These are phyloP conservation scores for Harmothoe impar DNA, from an alignment of 2,888 invertebrate species.

Conservation along the genomic window DNA sequence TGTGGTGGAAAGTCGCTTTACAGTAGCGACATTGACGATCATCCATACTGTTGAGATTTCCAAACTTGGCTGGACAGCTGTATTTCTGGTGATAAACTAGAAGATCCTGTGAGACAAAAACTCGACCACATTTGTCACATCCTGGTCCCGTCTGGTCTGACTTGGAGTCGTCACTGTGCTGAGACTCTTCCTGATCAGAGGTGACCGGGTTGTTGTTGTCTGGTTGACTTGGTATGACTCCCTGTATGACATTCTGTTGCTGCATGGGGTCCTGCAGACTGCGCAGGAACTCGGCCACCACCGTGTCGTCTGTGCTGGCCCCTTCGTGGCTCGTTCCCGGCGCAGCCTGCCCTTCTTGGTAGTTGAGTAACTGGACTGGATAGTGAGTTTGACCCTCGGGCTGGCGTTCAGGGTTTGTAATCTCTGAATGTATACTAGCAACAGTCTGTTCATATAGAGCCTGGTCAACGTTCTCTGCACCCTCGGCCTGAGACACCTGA, in stretches of 20 bases:
- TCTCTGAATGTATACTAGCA: slow-evolving; percentile 53
- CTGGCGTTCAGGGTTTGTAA: slow-evolving; percentile 37
- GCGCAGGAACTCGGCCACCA: slow-evolving; percentile 52
- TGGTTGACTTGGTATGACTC: neutral
- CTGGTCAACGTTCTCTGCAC: neutral
- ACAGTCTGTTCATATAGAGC: slow-evolving; percentile 59
- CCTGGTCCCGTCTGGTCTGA: slow-evolving; percentile 57
- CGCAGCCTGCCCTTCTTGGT: slow-evolving; percentile 37
- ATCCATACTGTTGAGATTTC: slow-evolving; percentile 61
- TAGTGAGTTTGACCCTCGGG: slow-evolving; percentile 7
- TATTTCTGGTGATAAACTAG: slow-evolving; percentile 64
- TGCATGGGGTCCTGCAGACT: slow-evolving; percentile 55
- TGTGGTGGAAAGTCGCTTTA: slow-evolving; percentile 64
- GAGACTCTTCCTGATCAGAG: neutral
- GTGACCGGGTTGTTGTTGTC: neutral
- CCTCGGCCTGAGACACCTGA: neutral
- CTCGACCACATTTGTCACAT: slow-evolving; percentile 60
- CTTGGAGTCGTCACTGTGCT: slow-evolving; percentile 44
- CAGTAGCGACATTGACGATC: slow-evolving; percentile 63
- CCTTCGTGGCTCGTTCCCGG: slow-evolving; percentile 36
- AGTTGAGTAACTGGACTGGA: slow-evolving; percentile 49
- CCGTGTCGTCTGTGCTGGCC: slow-evolving; percentile 38
- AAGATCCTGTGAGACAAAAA: slow-evolving; percentile 51
- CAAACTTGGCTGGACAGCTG: slow-evolving; percentile 63
- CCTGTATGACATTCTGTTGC: slow-evolving; percentile 55